Base-by-base conservation (phyloP, 2,888 invertebrate genomes). In the Lordiphosa fenestrarum region DNA sequence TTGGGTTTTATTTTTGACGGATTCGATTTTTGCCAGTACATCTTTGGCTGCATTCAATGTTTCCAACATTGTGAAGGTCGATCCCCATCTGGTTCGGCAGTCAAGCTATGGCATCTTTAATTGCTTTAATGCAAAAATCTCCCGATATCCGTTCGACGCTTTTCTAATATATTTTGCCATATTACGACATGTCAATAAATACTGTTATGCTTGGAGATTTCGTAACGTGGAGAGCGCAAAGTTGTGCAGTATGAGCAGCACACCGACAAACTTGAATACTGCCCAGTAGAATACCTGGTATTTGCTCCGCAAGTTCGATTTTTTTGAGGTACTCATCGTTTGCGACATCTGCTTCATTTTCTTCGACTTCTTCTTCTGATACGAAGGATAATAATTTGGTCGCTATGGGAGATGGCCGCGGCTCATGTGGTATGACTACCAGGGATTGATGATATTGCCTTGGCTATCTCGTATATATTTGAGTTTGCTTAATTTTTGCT, bases 231-330 rank as follows among this genome's bases (percentile, higher is more conserved):
- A 71, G 39, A 9, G 61, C 66, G 58, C 50, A 46, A 0, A 71
- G 54, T 19, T 71, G 63, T 4, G 52, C 52, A 46, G 61, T 66
- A 15, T 67, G 51, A 12, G 65, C 63, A 33, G 58, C 67, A 61
- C 61, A 66, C 13, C 56, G 51, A 37, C 59, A 56, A 47, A 62
- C 40, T 58, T 53, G 41, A n/a, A 63, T 54, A 50, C 42, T 47
- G 15, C 47, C 56, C 9, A 56, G 35, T 36, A 37, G 30, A 3
- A 60, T 9, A 10, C n/a, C 13, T 10, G 53, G 46, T 7, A 37
- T n/a, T 25, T 25, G 42, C 56, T 60, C 56, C 4, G 53, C 25
- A 1, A 6, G 2, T 1, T 60, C 36, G n/a, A 65, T 65, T 42
- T 38, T 53, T 51, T 60, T 5, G 19, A 50, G 9, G 35, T 60